Base-by-base conservation (phyloP, 92 coral and sea anemone species). In the Galaxea fascicularis region DNA sequence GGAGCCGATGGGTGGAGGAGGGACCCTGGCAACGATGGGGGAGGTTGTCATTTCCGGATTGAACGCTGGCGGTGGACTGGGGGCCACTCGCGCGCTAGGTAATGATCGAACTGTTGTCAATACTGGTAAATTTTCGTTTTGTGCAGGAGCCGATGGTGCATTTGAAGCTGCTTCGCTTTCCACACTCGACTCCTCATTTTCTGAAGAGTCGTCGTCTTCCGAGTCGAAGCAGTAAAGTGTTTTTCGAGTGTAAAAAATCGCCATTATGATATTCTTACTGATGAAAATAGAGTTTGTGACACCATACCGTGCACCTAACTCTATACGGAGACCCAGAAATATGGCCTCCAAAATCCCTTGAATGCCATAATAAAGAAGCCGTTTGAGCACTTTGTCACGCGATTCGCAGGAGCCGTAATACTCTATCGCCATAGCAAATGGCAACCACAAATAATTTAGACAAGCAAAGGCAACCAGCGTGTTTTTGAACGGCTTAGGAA, bases 271-370 rank as follows among this genome's bases (percentile, higher is more conserved):
- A 64, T 78, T 78, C 25, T 78, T 78, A 58, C 15, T 64, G 60
- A 78, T 78, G 60, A 78, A 78, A 63, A 63, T 27, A 25, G 82
- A 78, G 2, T 11, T 59, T 16, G 41, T 63, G 10, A 47, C 65
- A 11, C 62, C 82, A 46, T 41, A 78, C 24, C 46, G 57, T 11
- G 25, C 13, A 21, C 44, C 16, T 13, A 78, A 78, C 25, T 73
- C 73, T 21, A 78, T 25, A 3, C 82, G 82, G n/a, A 78, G 82
- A 5, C 82, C 73, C 13, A 78, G 60, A 21, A 78, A 78, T 10
- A 78, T 65, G 20, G 72, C 8, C 21, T 78, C 82, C 26, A 78
- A 63, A 46, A 46, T 4, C 24, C 22, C 20, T 78, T 78, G 72
- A 13, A 60, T 26, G 10, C 12, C 11, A 57, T 21, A 57, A 75